Percentiles rank a stretch among this genome's conserved stretches.
phyloP scores from a whole-genome alignment of 2,888 invertebrate genomes.

The Odontothrips loti region DNA sequence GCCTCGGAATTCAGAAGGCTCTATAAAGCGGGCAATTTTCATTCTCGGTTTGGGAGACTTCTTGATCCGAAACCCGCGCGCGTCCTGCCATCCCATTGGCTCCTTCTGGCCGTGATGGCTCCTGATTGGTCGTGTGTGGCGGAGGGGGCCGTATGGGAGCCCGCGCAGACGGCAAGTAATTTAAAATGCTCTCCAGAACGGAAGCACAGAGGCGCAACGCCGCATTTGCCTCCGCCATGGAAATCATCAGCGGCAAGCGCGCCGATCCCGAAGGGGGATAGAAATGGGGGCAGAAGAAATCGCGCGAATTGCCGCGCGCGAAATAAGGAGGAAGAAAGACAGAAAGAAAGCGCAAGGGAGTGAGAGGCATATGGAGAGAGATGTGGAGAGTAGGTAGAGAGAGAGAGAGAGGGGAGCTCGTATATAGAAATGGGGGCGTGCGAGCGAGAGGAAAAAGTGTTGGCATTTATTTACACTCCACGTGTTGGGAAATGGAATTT shows the following conservation, averaged over 20 bases:
- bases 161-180: background rate
- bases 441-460: slow-evolving; percentile 19
- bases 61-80: too few species aligned
- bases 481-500: slow-evolving; percentile 15
- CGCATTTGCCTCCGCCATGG: background rate
- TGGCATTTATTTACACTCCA: slow-evolving; percentile 20
- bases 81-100: background rate
- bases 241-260: background rate
- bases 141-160: background rate
- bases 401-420: background rate
- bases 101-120: background rate
- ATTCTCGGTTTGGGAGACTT: too few species aligned
- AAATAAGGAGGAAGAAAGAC: background rate
- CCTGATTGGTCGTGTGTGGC: background rate
- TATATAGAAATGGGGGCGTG: background rate
- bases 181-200: background rate
- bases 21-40: too few species aligned
- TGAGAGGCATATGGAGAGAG: background rate
- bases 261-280: background rate
- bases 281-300: background rate
- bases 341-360: background rate
- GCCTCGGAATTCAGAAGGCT: too few species aligned
- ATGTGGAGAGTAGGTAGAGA: background rate
- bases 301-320: too few species aligned
- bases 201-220: background rate